Base-by-base conservation (phyloP, 2,113 vertebrate species). In the Dicerorhinus sumatrensis region DNA sequence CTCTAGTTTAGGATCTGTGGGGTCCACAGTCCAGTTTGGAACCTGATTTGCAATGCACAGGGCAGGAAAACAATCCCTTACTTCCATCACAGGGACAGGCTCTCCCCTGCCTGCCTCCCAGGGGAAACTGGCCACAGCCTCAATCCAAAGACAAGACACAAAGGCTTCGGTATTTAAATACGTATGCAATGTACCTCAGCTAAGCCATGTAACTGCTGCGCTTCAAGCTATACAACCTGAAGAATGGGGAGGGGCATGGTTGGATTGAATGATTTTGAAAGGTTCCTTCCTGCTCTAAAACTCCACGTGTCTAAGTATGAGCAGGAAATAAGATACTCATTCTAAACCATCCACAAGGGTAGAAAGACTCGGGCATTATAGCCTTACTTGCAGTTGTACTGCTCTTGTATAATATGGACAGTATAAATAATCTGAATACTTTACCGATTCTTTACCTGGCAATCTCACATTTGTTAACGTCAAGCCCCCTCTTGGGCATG, bases 381-480 rank as follows among this genome's bases (percentile, higher is more conserved):
- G 36, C 18, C 63, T 0, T 5, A 18, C 89, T 1, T 14, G 36
- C 0, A 9, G 39, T 0, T 33, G 16, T 14, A 20, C 0, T 31
- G 46, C 21, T 62, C 92, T 31, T 4, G 3, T 3, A 54, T 1
- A 11, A 13, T 7, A 5, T 0, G 2, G 36, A 48, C 48, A 48
- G 48, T 8, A 17, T 39, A 6, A 46, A n/a, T 56, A 48, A 58
- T 7, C 1, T 29, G 39, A n/a, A n/a, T 0, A 2, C 33, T 16
- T 8, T 0, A 56, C 17, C 2, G 0, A 4, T 33, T 65, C 33
- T 77, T 98, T 97, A 99, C 99, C 99, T 99, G 96, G 99, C 99
- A 17, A 99, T 99, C 99, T 99, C 99, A 72, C 99, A 99, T 98
- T 99, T 99, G 99, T 99, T 99, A 95, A 99, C 99, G 3, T 99